Conservation (phyloP, 2,888 invertebrate species). For the Lasioglossum zephyrum region DNA sequence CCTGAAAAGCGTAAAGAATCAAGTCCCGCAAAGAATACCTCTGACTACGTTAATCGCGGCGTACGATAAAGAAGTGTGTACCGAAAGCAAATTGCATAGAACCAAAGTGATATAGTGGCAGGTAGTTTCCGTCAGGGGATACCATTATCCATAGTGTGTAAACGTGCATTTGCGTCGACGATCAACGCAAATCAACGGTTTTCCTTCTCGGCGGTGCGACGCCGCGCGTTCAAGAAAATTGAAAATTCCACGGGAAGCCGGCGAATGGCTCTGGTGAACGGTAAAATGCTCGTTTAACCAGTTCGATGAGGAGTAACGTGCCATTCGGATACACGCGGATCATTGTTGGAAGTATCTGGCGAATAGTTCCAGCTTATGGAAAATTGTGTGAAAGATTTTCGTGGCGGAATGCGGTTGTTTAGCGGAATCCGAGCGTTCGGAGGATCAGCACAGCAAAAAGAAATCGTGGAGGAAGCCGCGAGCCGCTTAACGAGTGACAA, state of each 20-base stretch:
- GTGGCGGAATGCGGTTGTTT: background rate
- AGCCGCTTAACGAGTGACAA: constrained; percentile 64
- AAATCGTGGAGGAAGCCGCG: constrained; percentile 4
- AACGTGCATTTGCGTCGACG: constrained; percentile 44
- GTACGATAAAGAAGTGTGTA: constrained; percentile 12
- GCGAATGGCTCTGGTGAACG: background rate
- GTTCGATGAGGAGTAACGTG: background rate
- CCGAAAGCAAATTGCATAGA: constrained; percentile 44
- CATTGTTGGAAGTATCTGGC: background rate
- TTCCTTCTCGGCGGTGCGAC: background rate
- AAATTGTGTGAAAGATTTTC: background rate
- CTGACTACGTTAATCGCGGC: constrained; percentile 1
- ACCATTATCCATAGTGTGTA: constrained; percentile 59
- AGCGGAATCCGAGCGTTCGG: background rate
- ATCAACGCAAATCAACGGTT: constrained; percentile 46
- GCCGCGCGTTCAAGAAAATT: constrained; percentile 39
- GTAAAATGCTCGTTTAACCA: background rate
- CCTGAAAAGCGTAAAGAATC: background rate
- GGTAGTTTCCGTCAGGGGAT: constrained; percentile 46
- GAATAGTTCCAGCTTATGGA: background rate
- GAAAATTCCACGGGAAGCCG: constrained; percentile 42
- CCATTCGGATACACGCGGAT: background rate
- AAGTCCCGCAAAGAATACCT: background rate
- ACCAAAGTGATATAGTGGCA: constrained; percentile 33
- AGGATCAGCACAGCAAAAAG: background rate